Evolutionary conservation across 1,140 invertebrate species (phyloP).

Genomic region (Diorhabda sublineata): DNA sequence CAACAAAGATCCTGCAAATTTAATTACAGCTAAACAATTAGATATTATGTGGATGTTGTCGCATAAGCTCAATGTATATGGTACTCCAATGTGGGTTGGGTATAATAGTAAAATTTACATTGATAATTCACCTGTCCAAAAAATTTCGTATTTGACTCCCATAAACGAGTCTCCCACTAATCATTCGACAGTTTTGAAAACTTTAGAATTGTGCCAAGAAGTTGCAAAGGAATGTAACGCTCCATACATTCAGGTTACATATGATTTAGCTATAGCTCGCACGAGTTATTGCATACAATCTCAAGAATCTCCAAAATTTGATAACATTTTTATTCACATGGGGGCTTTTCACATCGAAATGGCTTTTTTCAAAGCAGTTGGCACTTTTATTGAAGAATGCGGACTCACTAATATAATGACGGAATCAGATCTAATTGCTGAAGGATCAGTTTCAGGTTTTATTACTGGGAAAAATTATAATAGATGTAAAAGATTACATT

Average conservation of each 20-base stretch:
- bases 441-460: too few species aligned
- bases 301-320: constrained; percentile 33
- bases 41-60: neutral
- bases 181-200: constrained; percentile 22
- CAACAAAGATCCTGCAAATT: constrained; percentile 27
- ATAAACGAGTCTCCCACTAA: constrained; percentile 26
- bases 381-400: constrained; percentile 44
- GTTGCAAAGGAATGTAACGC: constrained; percentile 21
- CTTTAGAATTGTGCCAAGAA: constrained; percentile 20
- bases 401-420: constrained; percentile 26
- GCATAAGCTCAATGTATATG: neutral
- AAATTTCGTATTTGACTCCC: constrained; percentile 25
- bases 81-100: constrained; percentile 40
- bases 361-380: constrained; percentile 27
- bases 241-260: constrained; percentile 32
- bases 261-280: constrained; percentile 30
- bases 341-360: constrained; percentile 45
- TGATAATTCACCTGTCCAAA: constrained; percentile 15
- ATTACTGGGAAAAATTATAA: too few species aligned
- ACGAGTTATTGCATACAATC: constrained; percentile 41
- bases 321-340: constrained; percentile 45
- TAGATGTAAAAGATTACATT: too few species aligned
- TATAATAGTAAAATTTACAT: constrained; percentile 23
- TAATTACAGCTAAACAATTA: constrained; percentile 12
- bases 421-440: neutral